phyloP scores from a whole-genome alignment of 2,797 vertebrate species.

The Echiichthys vipera region DNA sequence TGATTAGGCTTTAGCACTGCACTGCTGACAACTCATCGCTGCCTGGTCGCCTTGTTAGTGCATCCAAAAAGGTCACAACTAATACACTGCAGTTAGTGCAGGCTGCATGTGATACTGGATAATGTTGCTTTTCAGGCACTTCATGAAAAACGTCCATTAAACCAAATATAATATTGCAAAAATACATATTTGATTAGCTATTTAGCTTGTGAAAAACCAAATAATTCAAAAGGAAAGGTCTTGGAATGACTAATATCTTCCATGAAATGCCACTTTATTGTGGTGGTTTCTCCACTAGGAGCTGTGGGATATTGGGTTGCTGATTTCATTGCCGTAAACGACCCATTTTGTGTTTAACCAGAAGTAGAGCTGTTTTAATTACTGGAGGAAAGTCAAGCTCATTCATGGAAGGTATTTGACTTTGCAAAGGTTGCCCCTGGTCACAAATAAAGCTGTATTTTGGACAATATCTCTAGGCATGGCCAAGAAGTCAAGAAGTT shows the following conservation, averaged over 20 bases:
- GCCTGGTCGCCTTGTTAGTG: conserved; percentile 52
- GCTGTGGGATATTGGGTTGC: too few species aligned
- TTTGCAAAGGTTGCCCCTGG: not conserved
- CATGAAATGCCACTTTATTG: too few species aligned
- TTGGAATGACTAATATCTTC: too few species aligned
- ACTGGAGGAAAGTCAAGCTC: not conserved
- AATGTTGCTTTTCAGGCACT: not conserved
- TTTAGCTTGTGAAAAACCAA: not conserved
- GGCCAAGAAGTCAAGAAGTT: not conserved
- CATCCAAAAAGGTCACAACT: conserved; percentile 61
- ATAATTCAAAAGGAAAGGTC: too few species aligned
- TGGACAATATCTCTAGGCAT: not conserved
- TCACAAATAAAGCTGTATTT: too few species aligned
- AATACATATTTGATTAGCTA: not conserved
- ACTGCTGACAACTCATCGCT: conserved; percentile 53
- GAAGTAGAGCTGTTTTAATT: not conserved
- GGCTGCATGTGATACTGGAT: not conserved
- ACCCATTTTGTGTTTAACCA: not conserved
- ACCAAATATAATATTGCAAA: not conserved
- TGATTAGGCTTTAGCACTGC: conserved; percentile 39
- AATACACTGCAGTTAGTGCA: conserved; percentile 39
- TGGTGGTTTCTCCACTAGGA: too few species aligned
- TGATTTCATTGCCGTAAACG: not conserved
- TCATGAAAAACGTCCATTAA: not conserved
- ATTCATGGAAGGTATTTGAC: not conserved